Base-by-base conservation (phyloP, 2,888 invertebrate species). In the Ptychoptera albimana region DNA sequence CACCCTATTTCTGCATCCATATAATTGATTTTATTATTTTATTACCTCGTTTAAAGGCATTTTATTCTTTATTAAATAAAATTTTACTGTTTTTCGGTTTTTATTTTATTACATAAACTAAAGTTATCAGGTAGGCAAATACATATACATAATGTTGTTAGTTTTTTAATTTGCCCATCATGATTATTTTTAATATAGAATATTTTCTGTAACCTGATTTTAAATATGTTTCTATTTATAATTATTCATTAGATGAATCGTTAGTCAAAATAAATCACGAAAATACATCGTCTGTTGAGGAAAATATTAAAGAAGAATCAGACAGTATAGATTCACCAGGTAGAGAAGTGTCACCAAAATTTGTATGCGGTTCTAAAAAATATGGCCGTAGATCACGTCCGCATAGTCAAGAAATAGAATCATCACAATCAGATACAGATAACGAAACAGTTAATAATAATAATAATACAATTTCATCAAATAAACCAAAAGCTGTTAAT, bases 351-450 rank as follows among this genome's bases (percentile, higher is more conserved):
- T 79, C 77, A 1, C 82, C 82, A 4, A 80, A 79, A 57, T 75
- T 77, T 51, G 74, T 81, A 1, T 77, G 77, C 54, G 82, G 82
- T 2, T 72, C 77, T 16, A 83, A 83, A 57, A 81, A 81, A 58
- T 83, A 83, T 63, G 83, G 82, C 1, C 69, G 83, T 1, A 69
- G 82, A 39, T 80, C 81, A 2, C 69, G 79, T 36, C 81, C 81
- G 1, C 15, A 42, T n/a, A 16, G 34, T 29, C n/a, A 15, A 16
- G 42, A 42, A 12, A 70, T 71, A 49, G 61, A 61, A 44, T 56
- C 55, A 43, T 59, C 58, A 44, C 60, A 59, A 37, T 55, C 66
- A 50, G 61, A 66, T 57, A 56, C 69, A 45, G 63, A 69, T 54
- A 49, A 53, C 48, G 52, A 52, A 52, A 57, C 59, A 12, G 13